These are phyloP conservation scores for Osmoderma eremita DNA, from an alignment of 2,888 invertebrate genomes.

Conservation along the genomic window DNA sequence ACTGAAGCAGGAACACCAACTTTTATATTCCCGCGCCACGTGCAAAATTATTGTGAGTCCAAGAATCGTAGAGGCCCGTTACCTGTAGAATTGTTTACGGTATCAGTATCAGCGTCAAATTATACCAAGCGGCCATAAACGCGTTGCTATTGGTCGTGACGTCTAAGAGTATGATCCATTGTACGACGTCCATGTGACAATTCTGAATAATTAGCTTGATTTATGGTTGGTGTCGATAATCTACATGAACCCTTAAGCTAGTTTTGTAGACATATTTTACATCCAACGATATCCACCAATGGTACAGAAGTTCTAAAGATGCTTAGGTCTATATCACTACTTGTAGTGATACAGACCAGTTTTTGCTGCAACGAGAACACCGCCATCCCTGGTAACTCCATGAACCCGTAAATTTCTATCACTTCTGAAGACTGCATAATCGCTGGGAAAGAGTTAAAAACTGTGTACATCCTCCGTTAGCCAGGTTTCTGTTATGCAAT, in stretches of 20 bases:
- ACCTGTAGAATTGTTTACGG: too few relatives aligned
- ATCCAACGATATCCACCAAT: background rate
- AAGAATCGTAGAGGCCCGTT: too few relatives aligned
- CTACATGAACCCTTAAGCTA: background rate
- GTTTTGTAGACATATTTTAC: background rate
- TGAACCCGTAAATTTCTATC: background rate
- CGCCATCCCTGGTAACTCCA: background rate
- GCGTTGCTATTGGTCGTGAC: too few relatives aligned
- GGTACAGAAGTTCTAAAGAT: background rate
- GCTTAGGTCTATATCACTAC: background rate
- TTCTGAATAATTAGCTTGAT: too few relatives aligned
- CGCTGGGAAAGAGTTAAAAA: background rate
- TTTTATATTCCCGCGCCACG: too few relatives aligned
- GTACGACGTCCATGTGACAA: too few relatives aligned
- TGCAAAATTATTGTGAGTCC: too few relatives aligned
- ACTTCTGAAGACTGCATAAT: background rate
- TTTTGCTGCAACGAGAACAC: slow-evolving; percentile 1
- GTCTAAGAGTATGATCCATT: too few relatives aligned
- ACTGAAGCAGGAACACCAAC: too few relatives aligned
- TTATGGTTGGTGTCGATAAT: too few relatives aligned
- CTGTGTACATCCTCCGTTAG: background rate
- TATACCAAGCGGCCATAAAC: too few relatives aligned
- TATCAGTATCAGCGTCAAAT: too few relatives aligned
- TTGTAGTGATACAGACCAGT: background rate
- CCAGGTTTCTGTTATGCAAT: slow-evolving; percentile 6